Base-by-base conservation (phyloP, 2,113 vertebrate genomes). In the Harpagus bidentatus region DNA sequence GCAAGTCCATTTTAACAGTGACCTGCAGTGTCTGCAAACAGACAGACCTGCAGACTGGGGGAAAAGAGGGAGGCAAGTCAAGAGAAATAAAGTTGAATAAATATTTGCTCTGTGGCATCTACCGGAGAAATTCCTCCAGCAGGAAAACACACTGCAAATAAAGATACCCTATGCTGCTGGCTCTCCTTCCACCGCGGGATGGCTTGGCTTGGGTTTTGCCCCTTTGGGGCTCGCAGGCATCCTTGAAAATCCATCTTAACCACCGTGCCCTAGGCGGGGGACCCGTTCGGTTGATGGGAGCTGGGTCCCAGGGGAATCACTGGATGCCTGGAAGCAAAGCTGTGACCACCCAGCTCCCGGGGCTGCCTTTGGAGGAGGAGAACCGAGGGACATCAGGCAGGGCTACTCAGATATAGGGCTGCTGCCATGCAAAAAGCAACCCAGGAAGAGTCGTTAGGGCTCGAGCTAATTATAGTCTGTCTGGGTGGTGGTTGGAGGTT, bases 91-190 rank as follows among this genome's bases (percentile, higher is more conserved):
- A 89, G 56, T 45, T 82, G 88, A 52, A 65, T 90, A 93, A 97
- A 95, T 97, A 96, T 96, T 97, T 96, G 90, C 94, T 96, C 91
- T 78, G 86, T 95, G 95, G 95, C 86, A 97, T 92, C 90, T 90
- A 76, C 63, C 6, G 36, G 80, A 91, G 95, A 72, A 96, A 95
- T 95, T 96, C 92, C 92, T 95, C 56, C 83, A 42, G 72, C 76
- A 70, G 77, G 76, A 95, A 92, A 97, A 90, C 86, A 55, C 58
- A 32, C 65, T 82, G 94, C 82, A 93, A 92, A 94, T 95, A 96
- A 96, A 96, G 94, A 86, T 86, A 83, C 16, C 67, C 86, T 93
- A 1, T 97, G 72, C 93, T 94, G 70, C 79, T 78, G 85, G 58
- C 82, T 81, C 72, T 58, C 47, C 56, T 74, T 78, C 50, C 28